phyloP scores from a whole-genome alignment of 2,113 vertebrate genomes.

The Etia nguti region DNA sequence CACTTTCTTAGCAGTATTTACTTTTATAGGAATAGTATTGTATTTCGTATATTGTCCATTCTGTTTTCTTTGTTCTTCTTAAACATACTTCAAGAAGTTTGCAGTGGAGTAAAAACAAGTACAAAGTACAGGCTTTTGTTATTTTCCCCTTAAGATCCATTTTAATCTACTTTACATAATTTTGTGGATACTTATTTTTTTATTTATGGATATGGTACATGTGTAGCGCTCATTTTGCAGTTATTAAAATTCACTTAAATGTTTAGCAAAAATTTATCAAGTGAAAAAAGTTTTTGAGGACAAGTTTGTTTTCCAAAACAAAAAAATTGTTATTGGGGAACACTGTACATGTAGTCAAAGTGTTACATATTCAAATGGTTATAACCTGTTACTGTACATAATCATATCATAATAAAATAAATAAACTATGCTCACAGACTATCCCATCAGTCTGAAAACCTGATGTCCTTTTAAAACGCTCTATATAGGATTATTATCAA shows the following conservation, averaged over 20 bases:
- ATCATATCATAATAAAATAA: neutral
- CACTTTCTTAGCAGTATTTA: neutral
- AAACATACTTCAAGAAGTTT: neutral
- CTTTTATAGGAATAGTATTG: neutral
- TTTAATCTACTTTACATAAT: neutral
- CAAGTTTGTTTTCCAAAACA: neutral
- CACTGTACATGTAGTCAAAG: neutral
- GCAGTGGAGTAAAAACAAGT: neutral
- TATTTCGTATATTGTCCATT: neutral
- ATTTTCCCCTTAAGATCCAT: fast-evolving
- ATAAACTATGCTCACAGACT: fast-evolving
- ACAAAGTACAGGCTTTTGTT: neutral
- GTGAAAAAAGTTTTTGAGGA: neutral
- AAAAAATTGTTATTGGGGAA: neutral
- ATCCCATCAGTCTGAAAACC: neutral
- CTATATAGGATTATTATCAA: fast-evolving
- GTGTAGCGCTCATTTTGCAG: neutral
- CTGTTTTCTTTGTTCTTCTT: neutral
- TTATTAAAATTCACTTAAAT: neutral
- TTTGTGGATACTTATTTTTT: neutral
- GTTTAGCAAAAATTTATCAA: neutral
- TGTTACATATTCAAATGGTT: fast-evolving
- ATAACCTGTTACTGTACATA: neutral
- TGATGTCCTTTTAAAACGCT: neutral
- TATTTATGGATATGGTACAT: neutral